Evolutionary conservation across 1,140 invertebrate species (phyloP), one percentile per base, ranked within the genome.

Genomic region (Drosophila saltans): DNA sequence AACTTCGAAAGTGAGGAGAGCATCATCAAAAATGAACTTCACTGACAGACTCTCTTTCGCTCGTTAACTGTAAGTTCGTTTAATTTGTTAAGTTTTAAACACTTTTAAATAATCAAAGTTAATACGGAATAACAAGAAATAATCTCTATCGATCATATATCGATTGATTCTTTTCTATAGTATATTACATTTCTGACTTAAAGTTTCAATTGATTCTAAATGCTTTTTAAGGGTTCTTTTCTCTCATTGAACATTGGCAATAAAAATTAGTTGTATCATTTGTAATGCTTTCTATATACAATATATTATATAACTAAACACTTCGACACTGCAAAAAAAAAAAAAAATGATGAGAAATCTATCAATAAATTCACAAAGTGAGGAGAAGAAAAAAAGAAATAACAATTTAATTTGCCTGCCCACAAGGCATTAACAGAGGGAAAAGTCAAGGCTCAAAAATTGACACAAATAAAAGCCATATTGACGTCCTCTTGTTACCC

Each of bases 401-500:
- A 52, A 62, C 65, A 58, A 75, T 75, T 75, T 75, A 36, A 76
- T 77, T 76, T 76, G 66, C 66, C 43, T 76, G 69, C 74, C 66
- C 69, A 36, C 41, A 60, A 65, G 74, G 76, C 66, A 80, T 80
- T 66, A 75, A 61, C 63, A 73, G 66, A 75, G 21, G 45, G 8
- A 9, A 52, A 81, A 86, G 80, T 75, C 76, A 70, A 73, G 68
- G 75, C 83, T 76, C 72, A 71, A 79, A 90, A 89, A 88, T 91
- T 91, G 88, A 84, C 88, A 88, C 73, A 91, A 91, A 89, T 85
- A 80, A 86, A 88, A 83, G 66, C 70, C 72, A 72, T 59, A 81
- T 75, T 84, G 67, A 62, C 45, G 68, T 66, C 60, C 66, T 64
- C 66, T 36, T 36, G 55, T 36, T 33, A 28, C 56, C 41, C 11